These are phyloP conservation scores for Lateolabrax maculatus DNA, from an alignment of 2,797 vertebrate species.

Conservation along the genomic window DNA sequence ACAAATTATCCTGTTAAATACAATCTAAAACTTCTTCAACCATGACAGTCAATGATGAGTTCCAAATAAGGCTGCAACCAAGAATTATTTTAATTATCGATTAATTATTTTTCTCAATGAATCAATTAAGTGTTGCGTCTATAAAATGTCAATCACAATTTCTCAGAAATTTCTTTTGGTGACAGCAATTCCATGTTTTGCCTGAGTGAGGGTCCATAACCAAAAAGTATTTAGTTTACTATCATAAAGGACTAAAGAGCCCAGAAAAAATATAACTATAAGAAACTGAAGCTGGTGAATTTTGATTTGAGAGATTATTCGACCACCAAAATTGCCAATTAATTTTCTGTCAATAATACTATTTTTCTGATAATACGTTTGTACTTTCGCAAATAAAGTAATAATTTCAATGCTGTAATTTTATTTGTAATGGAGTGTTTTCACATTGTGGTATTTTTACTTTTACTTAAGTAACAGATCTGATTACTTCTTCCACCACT, in stretches of 20 bases:
- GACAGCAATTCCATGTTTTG: no score
- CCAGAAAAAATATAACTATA: background rate
- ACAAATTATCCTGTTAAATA: background rate
- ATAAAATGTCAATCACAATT: background rate
- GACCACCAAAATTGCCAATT: background rate
- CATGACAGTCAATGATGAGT: background rate
- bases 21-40: background rate
- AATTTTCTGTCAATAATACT: background rate
- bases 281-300: background rate
- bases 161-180: background rate
- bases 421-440: background rate
- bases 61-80: background rate
- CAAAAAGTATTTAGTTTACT: background rate
- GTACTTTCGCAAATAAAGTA: background rate
- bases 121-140: background rate
- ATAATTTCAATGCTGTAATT: background rate
- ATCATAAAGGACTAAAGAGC: background rate
- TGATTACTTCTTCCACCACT: background rate
- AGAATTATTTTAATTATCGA: background rate
- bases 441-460: background rate
- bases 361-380: background rate
- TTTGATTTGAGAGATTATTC: background rate
- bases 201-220: background rate
- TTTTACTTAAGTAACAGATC: background rate
- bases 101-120: background rate